phyloP scores from a whole-genome alignment of 2,797 vertebrate species.

The Synanceia verrucosa region DNA sequence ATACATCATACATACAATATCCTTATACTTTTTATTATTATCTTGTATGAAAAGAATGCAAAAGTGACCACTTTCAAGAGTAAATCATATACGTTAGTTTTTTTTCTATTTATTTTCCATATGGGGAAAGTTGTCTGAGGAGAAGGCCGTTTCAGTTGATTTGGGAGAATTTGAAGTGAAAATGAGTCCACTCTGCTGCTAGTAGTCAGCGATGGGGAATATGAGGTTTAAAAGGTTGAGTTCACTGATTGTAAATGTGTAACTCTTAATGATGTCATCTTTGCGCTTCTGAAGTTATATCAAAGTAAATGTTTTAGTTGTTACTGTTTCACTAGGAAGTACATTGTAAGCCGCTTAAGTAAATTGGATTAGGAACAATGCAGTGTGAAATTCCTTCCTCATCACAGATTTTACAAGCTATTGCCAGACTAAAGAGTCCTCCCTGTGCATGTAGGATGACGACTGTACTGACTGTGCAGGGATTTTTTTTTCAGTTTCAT shows the following conservation, averaged over 20 bases:
- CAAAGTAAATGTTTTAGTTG: neutral
- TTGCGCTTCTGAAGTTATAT: conserved; percentile 3
- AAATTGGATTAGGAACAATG: conserved; percentile 35
- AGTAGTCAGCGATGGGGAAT: neutral
- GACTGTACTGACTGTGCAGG: neutral
- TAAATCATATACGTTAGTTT: no score
- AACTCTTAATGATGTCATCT: conserved; percentile 5
- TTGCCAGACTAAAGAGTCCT: neutral
- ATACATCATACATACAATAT: no score
- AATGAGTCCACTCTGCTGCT: neutral
- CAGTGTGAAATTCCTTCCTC: conserved; percentile 3
- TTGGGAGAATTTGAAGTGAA: neutral
- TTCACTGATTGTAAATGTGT: neutral
- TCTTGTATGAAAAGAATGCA: no score
- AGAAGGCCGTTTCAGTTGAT: conserved; percentile 26
- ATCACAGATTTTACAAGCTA: conserved; percentile 18
- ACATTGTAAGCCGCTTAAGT: conserved; percentile 12
- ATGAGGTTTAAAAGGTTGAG: conserved; percentile 1
- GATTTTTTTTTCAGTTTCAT: neutral
- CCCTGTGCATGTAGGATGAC: neutral
- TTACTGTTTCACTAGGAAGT: neutral
- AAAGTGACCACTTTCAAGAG: no score
- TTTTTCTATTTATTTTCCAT: no score
- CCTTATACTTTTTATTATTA: no score
- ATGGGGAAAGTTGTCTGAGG: conserved; percentile 18